Evolutionary conservation across 2,113 vertebrate genomes (phyloP), one percentile per base, ranked within the genome.

Genomic region (Tenrec ecaudatus): DNA sequence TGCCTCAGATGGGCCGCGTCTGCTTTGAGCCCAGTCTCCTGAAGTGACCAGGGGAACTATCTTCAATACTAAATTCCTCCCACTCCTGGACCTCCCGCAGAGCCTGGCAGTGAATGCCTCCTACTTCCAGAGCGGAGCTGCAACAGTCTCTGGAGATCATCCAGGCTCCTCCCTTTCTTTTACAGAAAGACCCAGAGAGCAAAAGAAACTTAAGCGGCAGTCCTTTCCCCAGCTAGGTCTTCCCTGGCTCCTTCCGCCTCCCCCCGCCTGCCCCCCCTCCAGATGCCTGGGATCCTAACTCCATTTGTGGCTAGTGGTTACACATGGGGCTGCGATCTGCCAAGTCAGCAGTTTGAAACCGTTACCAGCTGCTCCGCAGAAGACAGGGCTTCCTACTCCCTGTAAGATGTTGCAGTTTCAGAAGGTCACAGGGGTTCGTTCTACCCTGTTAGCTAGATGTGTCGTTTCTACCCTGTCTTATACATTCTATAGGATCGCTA

Each of bases 161-260:
- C n/a, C 19, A 62, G 20, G 23, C 25, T 62, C 23, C 23, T 88
- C 33, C 36, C 81, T 53, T 91, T 66, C 69, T 86, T 90, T 90
- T 82, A 86, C 31, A 60, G 69, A 40, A 6, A 95, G 53, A 90
- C 19, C 7, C 81, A 62, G 60, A 43, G 36, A 93, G 82, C 68
- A 58, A 83, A 71, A 43, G 66, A 81, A 79, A 83, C 64, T 47
- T 64, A 29, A 94, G 53, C n/a, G 47, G 36, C 69, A 43, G 79
- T 16, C 64, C 29, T 38, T 47, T 91, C 68, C 43, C 80, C 69
- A 83, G n/a, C 88, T 47, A 83, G 40, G 47, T 66, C 5, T 69
- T 53, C 64, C 86, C 33, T 29, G 68, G 25, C n/a, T 60, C 76
- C 29, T 33, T 82, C 43, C 0, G 0, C 58, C 43, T 53, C 14